Base-by-base conservation (phyloP, 1,140 invertebrate genomes). In the Apis mellifera region DNA sequence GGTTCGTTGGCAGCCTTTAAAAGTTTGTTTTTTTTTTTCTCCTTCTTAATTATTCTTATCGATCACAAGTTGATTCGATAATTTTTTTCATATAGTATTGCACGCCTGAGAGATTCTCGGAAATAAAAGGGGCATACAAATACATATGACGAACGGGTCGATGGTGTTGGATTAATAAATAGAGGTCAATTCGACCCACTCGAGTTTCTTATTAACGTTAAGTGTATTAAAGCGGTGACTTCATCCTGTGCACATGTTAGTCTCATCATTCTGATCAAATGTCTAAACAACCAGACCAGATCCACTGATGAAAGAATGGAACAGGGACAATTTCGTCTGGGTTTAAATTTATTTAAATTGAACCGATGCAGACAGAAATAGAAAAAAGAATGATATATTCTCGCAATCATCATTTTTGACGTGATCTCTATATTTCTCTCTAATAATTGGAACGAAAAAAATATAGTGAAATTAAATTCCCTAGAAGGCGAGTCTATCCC, bases 181-280 rank as follows among this genome's bases (percentile, higher is more conserved):
- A 82, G 91, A 91, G 90, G 91, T 92, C 91, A 92, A 91, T 90
- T 90, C 85, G 86, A 84, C 84, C 88, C 88, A 92, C 90, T 92
- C 90, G 88, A 89, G 87, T 91, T 90, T 88, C 89, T 87, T 80
- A 88, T 89, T 89, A 89, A 89, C 82, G 78, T 89, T 82, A 89
- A 89, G 79, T 83, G 80, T 55, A 81, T 84, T 81, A 79, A 83
- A 48, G 32, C 68, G 70, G 78, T 84, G 85, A 86, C 84, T 86
- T 84, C 80, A 89, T 83, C 66, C 71, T 57, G 70, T 17, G 54
- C 73, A 32, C 32, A 65, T 59, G 71, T 70, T 82, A 50, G 65
- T 70, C 69, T 17, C 68, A 66, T 82, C 74, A 54, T 76, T 26
- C 78, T 62, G 55, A 54, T 48, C 82, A 77, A 82, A 78, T 55